Base-by-base conservation (phyloP, 1,140 invertebrate species). In the Cotesia typhae region DNA sequence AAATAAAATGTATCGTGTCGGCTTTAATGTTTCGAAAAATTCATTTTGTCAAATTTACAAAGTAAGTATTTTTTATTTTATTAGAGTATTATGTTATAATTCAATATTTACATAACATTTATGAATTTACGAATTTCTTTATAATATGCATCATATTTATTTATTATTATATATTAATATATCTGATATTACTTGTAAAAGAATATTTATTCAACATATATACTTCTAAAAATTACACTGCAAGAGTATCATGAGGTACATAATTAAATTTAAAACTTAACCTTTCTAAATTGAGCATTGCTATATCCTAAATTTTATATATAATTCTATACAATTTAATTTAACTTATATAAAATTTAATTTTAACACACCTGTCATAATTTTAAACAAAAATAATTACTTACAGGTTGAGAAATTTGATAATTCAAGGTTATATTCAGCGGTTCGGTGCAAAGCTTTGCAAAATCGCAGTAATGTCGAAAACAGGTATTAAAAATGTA, bases 21-120 rank as follows among this genome's bases (percentile, higher is more conserved):
- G 84, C 77, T 79, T 86, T 77, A 88, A 87, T 87, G 86, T 85
- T 77, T 80, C 86, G 80, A 84, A 80, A 77, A 85, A 84, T 75
- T 81, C 83, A 75, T 70, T 85, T 69, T 83, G 80, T 77, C 80
- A 80, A 81, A 82, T 85, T 80, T 53, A 80, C 81, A 83, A 80
- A 81, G 77, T 81, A 72, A 79, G 73, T 74, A 4, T 57, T 66
- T 65, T 9, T 55, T 20, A 17, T 17, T 17, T 17, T 17, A 17
- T 63, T 28, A 1, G 1, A 28, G 28, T 28, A 28, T 64, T 3
- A 47, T 7, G 41, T 47, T 10, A 47, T 9, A 47, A 47, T 47
- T 9, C 1, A 47, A 10, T 47, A 47, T 47, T 47, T 65, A 63
- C 12, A 3, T 65, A 36, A 72, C 37, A 72, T 59, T 70, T 38